phyloP scores from a whole-genome alignment of 2,113 vertebrate species.

The Scopus umbretta region DNA sequence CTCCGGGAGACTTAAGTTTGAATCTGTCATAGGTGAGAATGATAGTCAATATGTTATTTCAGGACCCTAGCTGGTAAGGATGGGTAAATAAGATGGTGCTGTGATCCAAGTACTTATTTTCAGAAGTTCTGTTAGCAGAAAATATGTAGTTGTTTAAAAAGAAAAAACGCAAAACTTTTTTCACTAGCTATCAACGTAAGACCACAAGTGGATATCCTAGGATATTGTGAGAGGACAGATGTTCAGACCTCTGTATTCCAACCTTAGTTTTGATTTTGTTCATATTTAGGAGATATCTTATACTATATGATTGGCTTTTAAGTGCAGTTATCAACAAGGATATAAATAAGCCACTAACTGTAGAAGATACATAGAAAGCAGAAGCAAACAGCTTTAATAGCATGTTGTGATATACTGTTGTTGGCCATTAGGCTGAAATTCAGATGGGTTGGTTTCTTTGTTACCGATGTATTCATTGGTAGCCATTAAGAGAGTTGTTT shows the following conservation, averaged over 20 bases:
- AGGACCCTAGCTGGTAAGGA: background rate
- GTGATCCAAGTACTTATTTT: background rate
- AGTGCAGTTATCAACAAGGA: background rate
- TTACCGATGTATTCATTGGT: background rate
- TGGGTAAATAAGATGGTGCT: background rate
- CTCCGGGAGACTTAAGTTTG: background rate
- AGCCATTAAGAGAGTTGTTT: background rate
- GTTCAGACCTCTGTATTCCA: background rate
- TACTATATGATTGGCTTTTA: background rate
- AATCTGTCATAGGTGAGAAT: conserved; percentile 1
- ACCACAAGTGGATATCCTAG: background rate
- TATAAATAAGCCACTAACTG: background rate
- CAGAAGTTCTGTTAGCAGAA: background rate
- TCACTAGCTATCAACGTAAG: background rate
- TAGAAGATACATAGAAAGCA: background rate
- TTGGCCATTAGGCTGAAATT: background rate
- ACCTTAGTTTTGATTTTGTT: background rate
- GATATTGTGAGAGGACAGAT: background rate
- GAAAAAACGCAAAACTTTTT: background rate
- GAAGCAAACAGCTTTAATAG: background rate
- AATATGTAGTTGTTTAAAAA: background rate
- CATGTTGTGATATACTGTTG: background rate
- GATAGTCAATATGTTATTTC: conserved; percentile 32
- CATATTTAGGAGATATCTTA: background rate
- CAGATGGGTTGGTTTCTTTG: background rate